A percentile compares a stretch with the other conserved stretches of the same genome.
phyloP scores from a whole-genome alignment of 1,140 invertebrate genomes.

The Pantala flavescens region DNA sequence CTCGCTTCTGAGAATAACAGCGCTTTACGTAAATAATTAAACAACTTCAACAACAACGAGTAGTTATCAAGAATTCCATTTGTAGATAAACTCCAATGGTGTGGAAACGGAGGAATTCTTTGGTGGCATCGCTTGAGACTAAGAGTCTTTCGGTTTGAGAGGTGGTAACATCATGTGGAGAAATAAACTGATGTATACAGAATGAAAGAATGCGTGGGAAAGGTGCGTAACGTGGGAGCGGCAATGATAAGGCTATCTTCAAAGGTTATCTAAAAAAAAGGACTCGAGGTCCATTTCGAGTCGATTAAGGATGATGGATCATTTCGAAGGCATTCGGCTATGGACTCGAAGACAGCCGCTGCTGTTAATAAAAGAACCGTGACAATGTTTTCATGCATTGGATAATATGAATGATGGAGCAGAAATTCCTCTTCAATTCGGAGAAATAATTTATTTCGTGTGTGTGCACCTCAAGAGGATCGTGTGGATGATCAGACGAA shows the following conservation, averaged over 20 bases:
- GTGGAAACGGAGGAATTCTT: too few species aligned
- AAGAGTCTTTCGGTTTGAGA: too few species aligned
- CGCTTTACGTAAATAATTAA: too few species aligned
- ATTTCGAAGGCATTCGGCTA: neutral
- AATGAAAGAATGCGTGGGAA: neutral
- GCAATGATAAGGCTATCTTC: neutral
- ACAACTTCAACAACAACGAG: too few species aligned
- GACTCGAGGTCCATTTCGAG: neutral
- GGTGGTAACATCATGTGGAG: neutral
- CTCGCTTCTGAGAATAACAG: too few species aligned
- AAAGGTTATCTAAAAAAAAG: neutral
- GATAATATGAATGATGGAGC: neutral
- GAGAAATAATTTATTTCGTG: too few species aligned
- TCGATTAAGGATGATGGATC: neutral
- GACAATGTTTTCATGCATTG: neutral
- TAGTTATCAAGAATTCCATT: too few species aligned
- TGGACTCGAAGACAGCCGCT: neutral
- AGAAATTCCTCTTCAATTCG: neutral
- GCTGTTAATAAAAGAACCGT: neutral
- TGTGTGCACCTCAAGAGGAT: too few species aligned
- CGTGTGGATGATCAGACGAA: too few species aligned
- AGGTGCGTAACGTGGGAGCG: conserved; percentile 1
- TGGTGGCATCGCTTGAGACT: too few species aligned
- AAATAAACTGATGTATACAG: neutral
- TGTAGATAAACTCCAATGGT: too few species aligned